Evolutionary conservation across 2,888 invertebrate species (phyloP).

Genomic region (Himalopsyche kuldschensis): DNA sequence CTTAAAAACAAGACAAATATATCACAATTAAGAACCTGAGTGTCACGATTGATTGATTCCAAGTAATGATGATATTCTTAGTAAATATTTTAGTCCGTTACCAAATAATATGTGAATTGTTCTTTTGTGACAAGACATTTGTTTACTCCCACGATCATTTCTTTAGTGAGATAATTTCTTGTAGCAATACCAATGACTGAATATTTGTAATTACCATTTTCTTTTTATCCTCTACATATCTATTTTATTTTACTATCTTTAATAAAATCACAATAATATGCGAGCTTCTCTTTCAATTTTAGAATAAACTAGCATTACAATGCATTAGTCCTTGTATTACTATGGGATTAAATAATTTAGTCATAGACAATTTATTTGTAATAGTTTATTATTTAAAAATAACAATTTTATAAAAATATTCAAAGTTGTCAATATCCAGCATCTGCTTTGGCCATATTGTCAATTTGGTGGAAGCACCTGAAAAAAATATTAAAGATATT

Average conservation of each 20-base stretch:
- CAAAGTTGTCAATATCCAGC: background rate
- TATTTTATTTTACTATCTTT: background rate
- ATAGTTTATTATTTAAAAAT: background rate
- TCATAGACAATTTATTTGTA: background rate
- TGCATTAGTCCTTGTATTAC: background rate
- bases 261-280: background rate
- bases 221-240: background rate
- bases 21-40: slow-evolving; percentile 46
- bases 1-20: too few species aligned
- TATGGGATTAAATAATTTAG: background rate
- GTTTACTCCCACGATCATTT: background rate
- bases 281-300: background rate
- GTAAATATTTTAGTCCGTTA: too few species aligned
- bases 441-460: background rate
- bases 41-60: slow-evolving; percentile 24
- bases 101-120: too few species aligned
- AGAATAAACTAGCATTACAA: background rate
- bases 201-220: background rate
- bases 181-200: background rate
- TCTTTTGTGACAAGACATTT: too few species aligned
- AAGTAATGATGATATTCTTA: background rate
- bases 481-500: background rate
- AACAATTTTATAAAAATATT: background rate
- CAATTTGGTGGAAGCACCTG: background rate
- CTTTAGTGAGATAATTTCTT: background rate